phyloP scores from a whole-genome alignment of 2,888 invertebrate genomes.

The Blera fallax region DNA sequence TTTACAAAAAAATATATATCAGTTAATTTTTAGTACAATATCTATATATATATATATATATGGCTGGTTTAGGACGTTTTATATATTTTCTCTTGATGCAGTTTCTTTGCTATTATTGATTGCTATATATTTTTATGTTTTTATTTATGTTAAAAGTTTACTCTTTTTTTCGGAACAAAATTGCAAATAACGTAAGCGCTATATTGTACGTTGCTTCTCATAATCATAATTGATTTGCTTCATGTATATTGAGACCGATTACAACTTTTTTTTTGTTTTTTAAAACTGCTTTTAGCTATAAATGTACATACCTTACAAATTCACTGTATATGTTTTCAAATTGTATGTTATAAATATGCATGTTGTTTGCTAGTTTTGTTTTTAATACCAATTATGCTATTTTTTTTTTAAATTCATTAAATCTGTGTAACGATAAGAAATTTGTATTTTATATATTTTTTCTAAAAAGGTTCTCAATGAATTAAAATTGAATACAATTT shows the following conservation, averaged over 20 bases:
- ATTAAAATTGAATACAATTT: neutral
- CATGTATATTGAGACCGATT: neutral
- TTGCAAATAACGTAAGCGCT: constrained; percentile 49
- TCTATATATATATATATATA: constrained; percentile 47
- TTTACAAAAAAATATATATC: constrained; percentile 61
- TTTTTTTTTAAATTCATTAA: neutral
- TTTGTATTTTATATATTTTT: neutral
- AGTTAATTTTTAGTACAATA: constrained; percentile 53
- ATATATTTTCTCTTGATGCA: constrained; percentile 28
- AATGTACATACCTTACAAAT: constrained; percentile 16
- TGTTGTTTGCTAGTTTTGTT: constrained; percentile 37
- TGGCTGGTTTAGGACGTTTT: constrained; percentile 72
- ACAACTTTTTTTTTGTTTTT: neutral
- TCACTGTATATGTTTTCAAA: constrained; percentile 6
- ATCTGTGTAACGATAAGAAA: constrained; percentile 17
- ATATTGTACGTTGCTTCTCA: constrained; percentile 53
- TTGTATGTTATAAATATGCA: neutral
- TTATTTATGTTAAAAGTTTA: neutral
- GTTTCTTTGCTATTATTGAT: constrained; percentile 11
- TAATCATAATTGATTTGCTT: neutral
- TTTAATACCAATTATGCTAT: constrained; percentile 66
- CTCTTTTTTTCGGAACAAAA: neutral
- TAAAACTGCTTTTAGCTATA: constrained; percentile 25
- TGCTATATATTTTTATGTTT: neutral
- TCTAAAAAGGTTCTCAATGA: neutral